A percentile compares a stretch with the other conserved stretches of the same genome.
Conservation (phyloP, 2,113 vertebrate species). For the Formicarius rufipectus region DNA sequence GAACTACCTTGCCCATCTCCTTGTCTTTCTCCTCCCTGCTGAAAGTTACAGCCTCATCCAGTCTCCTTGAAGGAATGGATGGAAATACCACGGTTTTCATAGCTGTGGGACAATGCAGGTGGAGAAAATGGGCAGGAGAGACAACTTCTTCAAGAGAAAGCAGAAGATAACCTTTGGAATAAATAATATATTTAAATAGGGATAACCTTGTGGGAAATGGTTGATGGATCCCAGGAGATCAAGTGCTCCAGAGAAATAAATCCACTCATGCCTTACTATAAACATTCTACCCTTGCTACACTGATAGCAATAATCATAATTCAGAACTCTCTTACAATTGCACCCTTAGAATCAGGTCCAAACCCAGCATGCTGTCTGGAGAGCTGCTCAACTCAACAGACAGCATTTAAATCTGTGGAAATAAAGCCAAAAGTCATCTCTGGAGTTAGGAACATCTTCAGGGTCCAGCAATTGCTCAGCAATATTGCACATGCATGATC, state of each 20-base stretch:
- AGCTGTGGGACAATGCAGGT: not conserved
- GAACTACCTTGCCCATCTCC: not conserved
- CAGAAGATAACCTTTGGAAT: not conserved
- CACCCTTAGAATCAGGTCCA: not conserved
- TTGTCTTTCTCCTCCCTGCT: not conserved
- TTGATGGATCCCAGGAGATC: not conserved
- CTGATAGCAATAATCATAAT: not conserved
- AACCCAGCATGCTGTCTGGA: not conserved
- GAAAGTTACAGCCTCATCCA: not conserved
- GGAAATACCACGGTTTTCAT: not conserved
- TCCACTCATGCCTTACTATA: not conserved
- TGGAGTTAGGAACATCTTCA: not conserved
- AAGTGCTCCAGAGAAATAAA: not conserved
- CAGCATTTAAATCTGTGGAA: not conserved
- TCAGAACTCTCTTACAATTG: not conserved
- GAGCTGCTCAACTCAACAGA: not conserved
- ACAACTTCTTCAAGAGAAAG: not conserved
- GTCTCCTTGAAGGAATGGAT: not conserved
- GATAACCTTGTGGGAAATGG: not conserved
- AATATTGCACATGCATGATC: rapidly evolving
- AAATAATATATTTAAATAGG: not conserved
- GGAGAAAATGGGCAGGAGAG: not conserved
- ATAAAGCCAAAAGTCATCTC: not conserved
- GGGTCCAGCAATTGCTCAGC: not conserved
- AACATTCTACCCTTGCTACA: not conserved